These are phyloP conservation scores for Lota lota DNA, from an alignment of 2,113 vertebrate genomes.

Conservation along the genomic window DNA sequence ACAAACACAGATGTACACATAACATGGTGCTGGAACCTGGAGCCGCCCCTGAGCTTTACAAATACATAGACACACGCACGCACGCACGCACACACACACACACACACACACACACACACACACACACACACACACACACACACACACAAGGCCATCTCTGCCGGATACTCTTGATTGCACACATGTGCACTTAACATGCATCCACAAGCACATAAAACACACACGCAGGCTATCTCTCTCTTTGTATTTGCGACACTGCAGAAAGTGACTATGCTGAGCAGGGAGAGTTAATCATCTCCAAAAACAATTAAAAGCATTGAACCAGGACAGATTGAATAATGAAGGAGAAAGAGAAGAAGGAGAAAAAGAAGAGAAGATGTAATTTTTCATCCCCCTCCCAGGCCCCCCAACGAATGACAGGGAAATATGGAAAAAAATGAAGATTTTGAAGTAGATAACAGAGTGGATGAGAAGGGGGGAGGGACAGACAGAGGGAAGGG, in stretches of 20 bases:
- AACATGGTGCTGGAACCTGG: no score
- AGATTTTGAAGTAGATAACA: background rate
- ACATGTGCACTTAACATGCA: background rate
- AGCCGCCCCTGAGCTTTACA: background rate
- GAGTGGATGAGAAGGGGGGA: background rate
- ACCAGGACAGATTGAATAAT: conserved; percentile 53
- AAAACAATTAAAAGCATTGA: conserved; percentile 65
- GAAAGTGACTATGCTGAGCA: conserved; percentile 26
- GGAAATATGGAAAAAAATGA: background rate
- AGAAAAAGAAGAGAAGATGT: background rate
- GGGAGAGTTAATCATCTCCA: conserved; percentile 44
- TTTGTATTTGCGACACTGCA: background rate
- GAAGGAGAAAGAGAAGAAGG: background rate
- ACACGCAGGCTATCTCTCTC: background rate
- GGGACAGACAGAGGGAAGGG: background rate
- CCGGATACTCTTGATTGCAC: no score
- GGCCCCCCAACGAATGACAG: background rate
- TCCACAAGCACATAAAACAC: background rate
- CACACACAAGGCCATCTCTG: background rate
- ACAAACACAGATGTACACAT: background rate
- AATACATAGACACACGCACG: background rate
- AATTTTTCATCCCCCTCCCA: background rate
- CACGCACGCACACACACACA: background rate
- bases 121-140: background rate
- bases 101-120: background rate